Evolutionary conservation across 2,888 invertebrate species (phyloP).

Genomic region (Phanerotoma sp.): DNA sequence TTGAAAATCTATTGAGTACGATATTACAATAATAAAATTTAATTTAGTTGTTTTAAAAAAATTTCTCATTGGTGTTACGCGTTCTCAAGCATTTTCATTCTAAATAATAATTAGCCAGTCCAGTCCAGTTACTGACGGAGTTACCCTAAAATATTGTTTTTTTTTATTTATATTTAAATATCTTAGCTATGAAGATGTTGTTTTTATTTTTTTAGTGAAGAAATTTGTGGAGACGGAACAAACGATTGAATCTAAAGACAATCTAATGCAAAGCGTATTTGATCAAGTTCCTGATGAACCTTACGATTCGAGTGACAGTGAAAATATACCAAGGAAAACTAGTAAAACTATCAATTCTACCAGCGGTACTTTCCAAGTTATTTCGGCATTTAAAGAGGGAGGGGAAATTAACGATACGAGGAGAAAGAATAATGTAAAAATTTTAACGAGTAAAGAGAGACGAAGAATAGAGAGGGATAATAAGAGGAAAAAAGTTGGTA

Average conservation of each 20-base stretch:
- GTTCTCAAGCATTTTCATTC: too few relatives aligned
- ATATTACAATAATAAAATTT: too few relatives aligned
- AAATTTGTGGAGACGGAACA: constrained; percentile 23
- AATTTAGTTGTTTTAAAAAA: too few relatives aligned
- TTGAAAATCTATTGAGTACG: too few relatives aligned
- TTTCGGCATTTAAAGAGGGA: constrained; percentile 53
- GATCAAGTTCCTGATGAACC: constrained; percentile 49
- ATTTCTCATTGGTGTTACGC: too few relatives aligned
- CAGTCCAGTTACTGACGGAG: too few relatives aligned
- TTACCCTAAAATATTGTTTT: too few relatives aligned
- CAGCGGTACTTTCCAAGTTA: constrained; percentile 57
- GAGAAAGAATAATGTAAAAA: constrained; percentile 43
- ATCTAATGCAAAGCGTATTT: constrained; percentile 48
- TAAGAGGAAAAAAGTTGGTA: constrained; percentile 80
- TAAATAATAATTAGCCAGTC: too few relatives aligned
- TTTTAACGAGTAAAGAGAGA: constrained; percentile 74
- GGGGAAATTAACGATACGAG: too few relatives aligned
- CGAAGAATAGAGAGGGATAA: constrained; percentile 73
- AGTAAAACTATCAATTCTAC: constrained; percentile 54
- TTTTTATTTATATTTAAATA: too few relatives aligned
- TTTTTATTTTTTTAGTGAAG: too few relatives aligned
- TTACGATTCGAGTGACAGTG: constrained; percentile 61
- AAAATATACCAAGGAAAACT: constrained; percentile 59
- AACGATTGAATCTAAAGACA: constrained; percentile 55
- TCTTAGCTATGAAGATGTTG: too few relatives aligned